phyloP scores from a whole-genome alignment of 2,113 vertebrate genomes.

The Dendrocopos noguchii region DNA sequence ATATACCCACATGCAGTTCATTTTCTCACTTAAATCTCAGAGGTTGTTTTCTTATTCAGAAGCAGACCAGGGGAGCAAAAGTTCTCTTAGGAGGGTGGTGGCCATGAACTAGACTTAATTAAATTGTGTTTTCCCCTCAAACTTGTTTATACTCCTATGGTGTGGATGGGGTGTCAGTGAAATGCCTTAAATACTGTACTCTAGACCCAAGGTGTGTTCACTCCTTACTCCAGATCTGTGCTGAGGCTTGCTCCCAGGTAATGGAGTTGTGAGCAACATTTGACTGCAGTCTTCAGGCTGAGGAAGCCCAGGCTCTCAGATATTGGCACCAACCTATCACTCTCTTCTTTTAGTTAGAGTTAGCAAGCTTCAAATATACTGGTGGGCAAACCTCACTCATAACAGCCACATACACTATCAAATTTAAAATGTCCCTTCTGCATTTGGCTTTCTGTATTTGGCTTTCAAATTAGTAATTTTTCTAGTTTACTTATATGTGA shows the following conservation, averaged over 20 bases:
- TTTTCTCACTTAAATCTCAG: constrained; percentile 41
- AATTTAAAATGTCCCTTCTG: background rate
- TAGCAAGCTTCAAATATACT: background rate
- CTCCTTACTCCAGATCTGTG: background rate
- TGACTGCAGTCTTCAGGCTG: background rate
- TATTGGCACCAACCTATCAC: fast-evolving
- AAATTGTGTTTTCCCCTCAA: background rate
- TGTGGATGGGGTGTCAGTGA: background rate
- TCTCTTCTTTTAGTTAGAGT: background rate
- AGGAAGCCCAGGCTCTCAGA: background rate
- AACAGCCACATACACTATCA: background rate
- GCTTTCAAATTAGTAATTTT: background rate
- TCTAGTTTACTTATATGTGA: background rate
- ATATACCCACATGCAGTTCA: constrained; percentile 2
- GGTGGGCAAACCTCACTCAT: background rate
- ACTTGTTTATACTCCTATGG: background rate
- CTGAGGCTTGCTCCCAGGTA: background rate
- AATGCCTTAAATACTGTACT: background rate
- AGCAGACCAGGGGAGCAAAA: background rate
- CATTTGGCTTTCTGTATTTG: background rate
- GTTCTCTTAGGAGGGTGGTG: background rate
- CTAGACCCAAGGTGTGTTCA: background rate
- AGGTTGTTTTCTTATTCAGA: constrained; percentile 13
- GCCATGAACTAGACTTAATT: background rate
- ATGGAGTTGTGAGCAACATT: background rate